Evolutionary conservation across 2,888 invertebrate genomes (phyloP).

Genomic region (Campoplex nolae): DNA sequence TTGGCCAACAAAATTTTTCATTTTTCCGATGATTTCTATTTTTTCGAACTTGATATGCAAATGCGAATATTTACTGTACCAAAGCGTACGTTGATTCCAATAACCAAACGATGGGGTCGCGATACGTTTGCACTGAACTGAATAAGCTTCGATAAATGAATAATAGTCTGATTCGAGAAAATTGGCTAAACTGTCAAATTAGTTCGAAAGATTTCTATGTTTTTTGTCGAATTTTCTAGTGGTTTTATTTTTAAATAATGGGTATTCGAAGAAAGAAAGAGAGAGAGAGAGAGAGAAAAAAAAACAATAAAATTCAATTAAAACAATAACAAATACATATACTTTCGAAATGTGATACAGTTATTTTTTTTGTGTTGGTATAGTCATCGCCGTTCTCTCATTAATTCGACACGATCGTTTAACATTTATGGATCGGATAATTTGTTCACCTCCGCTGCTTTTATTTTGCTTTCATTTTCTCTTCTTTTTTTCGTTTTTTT

Average conservation of each 20-base stretch:
- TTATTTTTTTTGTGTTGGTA: slow-evolving; percentile 79
- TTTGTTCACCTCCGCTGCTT: slow-evolving; percentile 70
- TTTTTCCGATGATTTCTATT: too few relatives aligned
- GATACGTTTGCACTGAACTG: neutral
- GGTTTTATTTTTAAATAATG: neutral
- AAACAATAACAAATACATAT: slow-evolving; percentile 85
- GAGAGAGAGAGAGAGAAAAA: slow-evolving; percentile 11
- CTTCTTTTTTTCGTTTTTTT: slow-evolving; percentile 70
- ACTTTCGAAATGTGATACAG: slow-evolving; percentile 84
- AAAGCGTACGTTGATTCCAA: too few relatives aligned
- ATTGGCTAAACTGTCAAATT: neutral
- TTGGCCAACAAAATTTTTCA: too few relatives aligned
- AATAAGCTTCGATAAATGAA: slow-evolving; percentile 38
- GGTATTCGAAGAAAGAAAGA: slow-evolving; percentile 12
- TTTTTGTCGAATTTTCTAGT: neutral
- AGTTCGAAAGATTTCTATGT: neutral
- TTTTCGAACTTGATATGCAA: too few relatives aligned
- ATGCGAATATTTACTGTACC: too few relatives aligned
- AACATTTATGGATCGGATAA: slow-evolving; percentile 77
- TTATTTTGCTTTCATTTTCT: slow-evolving; percentile 61
- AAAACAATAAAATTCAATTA: slow-evolving; percentile 80
- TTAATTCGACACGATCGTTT: slow-evolving; percentile 67
- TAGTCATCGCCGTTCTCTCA: slow-evolving; percentile 73
- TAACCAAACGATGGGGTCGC: too few relatives aligned
- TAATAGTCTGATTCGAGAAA: neutral